Evolutionary conservation across 2,797 vertebrate genomes (phyloP).

Genomic region (Ctenosaura bakeri): DNA sequence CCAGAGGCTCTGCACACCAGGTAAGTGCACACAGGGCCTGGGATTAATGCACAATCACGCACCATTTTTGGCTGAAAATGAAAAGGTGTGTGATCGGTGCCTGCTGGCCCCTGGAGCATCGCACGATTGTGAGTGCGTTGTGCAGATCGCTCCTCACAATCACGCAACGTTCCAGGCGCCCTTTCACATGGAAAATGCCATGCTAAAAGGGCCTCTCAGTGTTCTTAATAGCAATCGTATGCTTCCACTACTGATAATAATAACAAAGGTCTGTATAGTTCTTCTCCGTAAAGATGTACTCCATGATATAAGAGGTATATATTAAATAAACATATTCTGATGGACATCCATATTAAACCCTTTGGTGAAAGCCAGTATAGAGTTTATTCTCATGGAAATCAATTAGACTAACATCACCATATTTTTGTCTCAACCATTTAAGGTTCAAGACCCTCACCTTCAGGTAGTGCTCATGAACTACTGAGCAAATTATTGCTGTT

Average conservation of each 20-base stretch:
- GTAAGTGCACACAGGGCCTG: too few relatives aligned
- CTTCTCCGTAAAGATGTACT: not conserved
- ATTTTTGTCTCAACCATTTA: too few relatives aligned
- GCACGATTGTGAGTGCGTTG: too few relatives aligned
- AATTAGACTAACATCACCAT: not conserved
- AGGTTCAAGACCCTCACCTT: not conserved
- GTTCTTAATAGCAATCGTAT: not conserved
- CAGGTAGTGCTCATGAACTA: not conserved
- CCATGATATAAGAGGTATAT: not conserved
- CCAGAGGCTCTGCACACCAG: too few relatives aligned
- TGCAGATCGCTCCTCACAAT: too few relatives aligned
- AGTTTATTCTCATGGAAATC: not conserved
- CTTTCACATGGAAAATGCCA: too few relatives aligned
- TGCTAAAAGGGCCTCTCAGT: not conserved
- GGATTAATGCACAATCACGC: too few relatives aligned
- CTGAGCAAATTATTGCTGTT: too few relatives aligned
- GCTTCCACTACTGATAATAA: not conserved
- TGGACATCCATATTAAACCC: not conserved
- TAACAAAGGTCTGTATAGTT: not conserved
- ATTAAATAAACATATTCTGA: not conserved
- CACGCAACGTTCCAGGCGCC: too few relatives aligned
- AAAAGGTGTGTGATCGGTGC: too few relatives aligned
- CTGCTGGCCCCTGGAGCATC: too few relatives aligned
- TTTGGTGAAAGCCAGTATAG: not conserved
- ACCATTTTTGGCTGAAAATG: too few relatives aligned